Base-by-base conservation (phyloP, 37 sponge, comb jelly and placozoan species). In the Mnemiopsis leidyi region DNA sequence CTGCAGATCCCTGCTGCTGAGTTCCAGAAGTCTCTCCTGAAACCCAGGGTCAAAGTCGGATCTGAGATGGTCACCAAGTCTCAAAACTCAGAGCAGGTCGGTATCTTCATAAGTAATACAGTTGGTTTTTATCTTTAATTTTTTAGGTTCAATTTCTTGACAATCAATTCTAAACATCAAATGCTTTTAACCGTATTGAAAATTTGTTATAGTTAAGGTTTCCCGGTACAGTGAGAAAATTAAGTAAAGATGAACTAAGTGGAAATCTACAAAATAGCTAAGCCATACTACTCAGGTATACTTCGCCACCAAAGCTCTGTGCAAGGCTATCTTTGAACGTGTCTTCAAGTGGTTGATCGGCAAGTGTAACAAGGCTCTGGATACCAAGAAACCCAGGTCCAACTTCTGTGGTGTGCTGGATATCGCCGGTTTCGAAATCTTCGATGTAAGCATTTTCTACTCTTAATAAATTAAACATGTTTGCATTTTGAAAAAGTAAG, bases 401-500 rank as follows among this genome's bases (percentile, higher is more conserved):
- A 92, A 92, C 76, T 92, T 40, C 76, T 92, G 73, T 94, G 99
- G 99, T 67, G 97, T 99, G 13, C 96, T 99, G 32, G 97, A 99
- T 93, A 99, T 99, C 95, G 99, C 99, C 79, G 99, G 99, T 28
- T 99, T 99, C 94, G 99, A 99, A 95, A 99, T 99, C 93, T 98
- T 98, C 94, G 82, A 95, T 75, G 96, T 98, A 20, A 32, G 93
- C 28, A 0, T 71, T n/a, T 71, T 18, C 30, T n/a, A n/a, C n/a
- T n/a, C n/a, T n/a, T n/a, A n/a, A n/a, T n/a, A n/a, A n/a, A n/a
- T n/a, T n/a, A n/a, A n/a, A n/a, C n/a, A n/a, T n/a, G n/a, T n/a
- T n/a, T n/a, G n/a, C n/a, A n/a, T n/a, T n/a, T n/a, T n/a, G n/a
- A n/a, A n/a, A n/a, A n/a, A n/a, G n/a, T n/a, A n/a, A n/a, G n/a